These are phyloP conservation scores for Conistra vaccinii DNA, from an alignment of 2,888 invertebrate genomes.

Conservation along the genomic window DNA sequence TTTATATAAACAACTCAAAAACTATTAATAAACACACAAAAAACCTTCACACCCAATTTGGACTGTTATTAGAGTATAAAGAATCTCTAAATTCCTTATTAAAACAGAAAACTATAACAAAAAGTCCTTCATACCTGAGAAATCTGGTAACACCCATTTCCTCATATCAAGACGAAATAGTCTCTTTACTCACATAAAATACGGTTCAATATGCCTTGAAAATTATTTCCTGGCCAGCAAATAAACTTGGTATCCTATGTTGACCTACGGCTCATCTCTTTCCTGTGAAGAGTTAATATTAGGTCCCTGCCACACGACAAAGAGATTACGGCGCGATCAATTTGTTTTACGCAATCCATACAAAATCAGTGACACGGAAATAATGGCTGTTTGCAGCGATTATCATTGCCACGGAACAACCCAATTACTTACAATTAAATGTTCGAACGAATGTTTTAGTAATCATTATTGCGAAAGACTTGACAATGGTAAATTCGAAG, in stretches of 20 bases:
- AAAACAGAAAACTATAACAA: constrained; percentile 81
- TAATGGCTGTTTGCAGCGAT: constrained; percentile 55
- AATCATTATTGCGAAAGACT: constrained; percentile 50
- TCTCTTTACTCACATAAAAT: background rate
- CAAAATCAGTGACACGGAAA: constrained; percentile 60
- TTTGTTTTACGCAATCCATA: constrained; percentile 56
- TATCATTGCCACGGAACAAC: constrained; percentile 52
- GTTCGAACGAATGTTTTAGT: constrained; percentile 50
- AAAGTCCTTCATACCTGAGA: constrained; percentile 76
- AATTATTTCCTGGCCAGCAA: constrained; percentile 16
- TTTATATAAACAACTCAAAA: constrained; percentile 73
- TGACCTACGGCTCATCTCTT: constrained; percentile 77
- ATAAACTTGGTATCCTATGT: constrained; percentile 64
- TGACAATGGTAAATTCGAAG: constrained; percentile 35
- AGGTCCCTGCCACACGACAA: constrained; percentile 56
- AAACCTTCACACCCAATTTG: constrained; percentile 83
- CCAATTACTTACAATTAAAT: constrained; percentile 63
- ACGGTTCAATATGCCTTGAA: constrained; percentile 61
- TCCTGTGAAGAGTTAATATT: constrained; percentile 82
- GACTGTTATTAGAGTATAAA: constrained; percentile 78
- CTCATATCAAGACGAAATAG: background rate
- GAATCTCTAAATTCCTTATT: constrained; percentile 81
- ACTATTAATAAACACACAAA: constrained; percentile 77
- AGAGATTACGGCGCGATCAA: constrained; percentile 35
- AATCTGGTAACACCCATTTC: constrained; percentile 27